These are phyloP conservation scores for Phainopepla nitens DNA, from an alignment of 2,113 vertebrate genomes.

Conservation along the genomic window DNA sequence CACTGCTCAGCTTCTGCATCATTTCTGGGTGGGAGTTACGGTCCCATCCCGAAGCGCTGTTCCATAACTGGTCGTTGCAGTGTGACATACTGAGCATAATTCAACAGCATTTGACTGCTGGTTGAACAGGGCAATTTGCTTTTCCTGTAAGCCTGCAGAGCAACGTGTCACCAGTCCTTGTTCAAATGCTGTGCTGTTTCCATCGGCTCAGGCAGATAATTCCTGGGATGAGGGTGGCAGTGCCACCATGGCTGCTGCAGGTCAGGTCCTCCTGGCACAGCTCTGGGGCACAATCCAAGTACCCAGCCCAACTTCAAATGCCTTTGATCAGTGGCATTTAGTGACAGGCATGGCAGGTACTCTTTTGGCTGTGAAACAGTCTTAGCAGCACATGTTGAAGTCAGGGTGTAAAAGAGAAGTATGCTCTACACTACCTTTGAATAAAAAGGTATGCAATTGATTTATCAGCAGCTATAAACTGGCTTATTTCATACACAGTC, in stretches of 20 bases:
- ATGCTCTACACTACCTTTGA: neutral
- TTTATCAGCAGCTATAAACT: neutral
- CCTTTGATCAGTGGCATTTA: neutral
- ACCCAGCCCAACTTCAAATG: neutral
- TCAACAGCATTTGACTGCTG: neutral
- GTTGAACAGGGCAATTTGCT: too few relatives aligned
- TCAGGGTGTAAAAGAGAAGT: neutral
- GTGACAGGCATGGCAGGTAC: neutral
- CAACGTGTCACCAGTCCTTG: rapidly evolving
- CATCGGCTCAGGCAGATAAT: rapidly evolving
- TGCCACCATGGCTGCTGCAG: neutral
- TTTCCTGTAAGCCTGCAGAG: neutral
- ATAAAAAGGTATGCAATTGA: neutral
- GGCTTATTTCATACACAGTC: neutral
- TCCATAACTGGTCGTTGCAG: neutral
- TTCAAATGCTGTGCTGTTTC: neutral
- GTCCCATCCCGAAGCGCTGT: neutral
- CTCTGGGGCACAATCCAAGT: neutral
- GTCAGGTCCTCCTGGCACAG: neutral
- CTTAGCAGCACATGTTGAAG: neutral
- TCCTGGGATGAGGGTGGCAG: neutral
- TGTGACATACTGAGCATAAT: rapidly evolving
- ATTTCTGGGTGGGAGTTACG: rapidly evolving
- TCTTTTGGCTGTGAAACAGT: neutral
- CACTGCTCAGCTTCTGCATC: neutral